A percentile compares a stretch with the other conserved stretches of the same genome.
These are phyloP conservation scores for Crocodylus rhombifer DNA, from an alignment of 2,797 vertebrate species.

Conservation along the genomic window DNA sequence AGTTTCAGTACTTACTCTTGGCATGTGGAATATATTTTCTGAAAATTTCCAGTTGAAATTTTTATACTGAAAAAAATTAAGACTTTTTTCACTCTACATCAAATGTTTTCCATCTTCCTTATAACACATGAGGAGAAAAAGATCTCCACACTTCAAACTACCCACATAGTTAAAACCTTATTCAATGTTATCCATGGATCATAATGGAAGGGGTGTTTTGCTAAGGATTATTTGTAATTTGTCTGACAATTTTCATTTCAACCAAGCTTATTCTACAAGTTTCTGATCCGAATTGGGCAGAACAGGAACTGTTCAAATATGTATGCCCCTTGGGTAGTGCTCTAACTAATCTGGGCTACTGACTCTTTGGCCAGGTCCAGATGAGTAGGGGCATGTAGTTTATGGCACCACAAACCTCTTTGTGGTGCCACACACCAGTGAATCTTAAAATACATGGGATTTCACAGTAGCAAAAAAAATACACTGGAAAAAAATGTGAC, in stretches of 20 bases:
- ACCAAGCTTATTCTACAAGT: neutral
- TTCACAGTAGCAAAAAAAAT: too few species aligned
- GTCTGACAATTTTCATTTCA: neutral
- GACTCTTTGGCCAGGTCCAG: too few species aligned
- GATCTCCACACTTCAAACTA: neutral
- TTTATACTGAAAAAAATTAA: neutral
- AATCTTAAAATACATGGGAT: too few species aligned
- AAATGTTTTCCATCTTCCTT: neutral
- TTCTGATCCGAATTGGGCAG: too few species aligned
- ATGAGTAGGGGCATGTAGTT: too few species aligned
- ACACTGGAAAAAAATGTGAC: too few species aligned
- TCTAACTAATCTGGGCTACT: too few species aligned
- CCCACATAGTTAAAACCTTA: neutral
- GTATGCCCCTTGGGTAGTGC: too few species aligned
- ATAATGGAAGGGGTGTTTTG: neutral
- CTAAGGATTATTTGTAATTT: neutral
- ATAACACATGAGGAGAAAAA: neutral
- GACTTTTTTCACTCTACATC: neutral
- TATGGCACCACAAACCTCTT: too few species aligned
- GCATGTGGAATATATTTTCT: neutral
- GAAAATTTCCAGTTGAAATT: neutral
- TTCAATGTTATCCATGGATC: neutral
- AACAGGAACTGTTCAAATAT: too few species aligned
- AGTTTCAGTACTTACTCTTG: neutral
- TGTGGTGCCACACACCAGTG: too few species aligned